These are phyloP conservation scores for Elymnias hypermnestra DNA, from an alignment of 1,140 invertebrate species.

Conservation along the genomic window DNA sequence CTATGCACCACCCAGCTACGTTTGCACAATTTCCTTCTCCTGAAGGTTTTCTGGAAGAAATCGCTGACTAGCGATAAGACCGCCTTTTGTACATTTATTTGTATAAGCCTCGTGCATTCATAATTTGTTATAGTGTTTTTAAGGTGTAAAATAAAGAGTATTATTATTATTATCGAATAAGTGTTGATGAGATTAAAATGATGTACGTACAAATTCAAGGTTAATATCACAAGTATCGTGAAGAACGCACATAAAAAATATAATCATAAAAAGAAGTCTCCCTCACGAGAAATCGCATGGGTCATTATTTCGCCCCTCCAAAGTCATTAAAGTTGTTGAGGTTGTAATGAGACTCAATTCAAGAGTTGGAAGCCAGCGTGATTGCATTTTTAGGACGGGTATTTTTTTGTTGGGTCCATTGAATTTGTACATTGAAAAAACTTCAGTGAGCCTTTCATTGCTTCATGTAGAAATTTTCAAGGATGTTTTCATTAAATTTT, in stretches of 20 bases:
- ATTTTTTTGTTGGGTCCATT: constrained; percentile 9
- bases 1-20: too few species aligned
- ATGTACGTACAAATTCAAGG: too few species aligned
- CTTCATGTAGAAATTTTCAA: not conserved
- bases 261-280: not conserved
- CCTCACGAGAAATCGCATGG: constrained; percentile 5
- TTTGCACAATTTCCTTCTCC: too few species aligned
- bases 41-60: too few species aligned
- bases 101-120: too few species aligned
- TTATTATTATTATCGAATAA: too few species aligned
- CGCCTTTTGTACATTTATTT: too few species aligned
- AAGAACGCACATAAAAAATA: not conserved
- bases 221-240: not conserved
- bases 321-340: constrained; percentile 17
- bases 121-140: too few species aligned
- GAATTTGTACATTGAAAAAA: constrained; percentile 15
- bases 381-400: constrained; percentile 20
- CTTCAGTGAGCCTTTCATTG: not conserved
- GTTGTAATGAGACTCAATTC: constrained; percentile 21
- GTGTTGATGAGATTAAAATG: too few species aligned
- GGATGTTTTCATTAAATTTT: too few species aligned
- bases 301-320: constrained; percentile 15
- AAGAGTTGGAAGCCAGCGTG: constrained; percentile 14
- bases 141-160: too few species aligned
- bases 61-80: too few species aligned